A percentile compares a stretch with the other conserved stretches of the same genome.
These are phyloP conservation scores for Alca torda DNA, from an alignment of 2,797 vertebrate species.

Conservation along the genomic window DNA sequence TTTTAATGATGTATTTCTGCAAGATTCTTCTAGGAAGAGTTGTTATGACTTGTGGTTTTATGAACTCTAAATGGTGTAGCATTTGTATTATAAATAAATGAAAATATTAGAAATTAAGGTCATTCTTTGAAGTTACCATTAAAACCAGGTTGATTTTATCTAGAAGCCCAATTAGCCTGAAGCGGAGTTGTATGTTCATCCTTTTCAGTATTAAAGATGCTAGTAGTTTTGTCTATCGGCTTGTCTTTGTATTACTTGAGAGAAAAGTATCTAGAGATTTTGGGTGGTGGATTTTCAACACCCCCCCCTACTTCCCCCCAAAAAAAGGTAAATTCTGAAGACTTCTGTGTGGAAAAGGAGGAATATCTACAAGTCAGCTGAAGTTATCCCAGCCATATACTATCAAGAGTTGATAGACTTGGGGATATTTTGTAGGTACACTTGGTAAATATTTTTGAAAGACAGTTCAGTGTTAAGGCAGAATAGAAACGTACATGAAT, in stretches of 20 bases:
- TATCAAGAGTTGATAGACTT: neutral
- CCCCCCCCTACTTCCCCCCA: neutral
- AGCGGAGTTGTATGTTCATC: neutral
- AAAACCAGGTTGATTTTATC: neutral
- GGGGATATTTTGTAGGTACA: neutral
- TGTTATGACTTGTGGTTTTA: neutral
- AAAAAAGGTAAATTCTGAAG: neutral
- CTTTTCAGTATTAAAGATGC: neutral
- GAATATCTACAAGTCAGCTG: neutral
- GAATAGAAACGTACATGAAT: neutral
- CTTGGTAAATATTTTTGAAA: neutral
- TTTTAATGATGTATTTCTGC: neutral
- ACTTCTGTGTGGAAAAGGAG: neutral
- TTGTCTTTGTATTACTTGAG: neutral
- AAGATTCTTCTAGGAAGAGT: neutral
- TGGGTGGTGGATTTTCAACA: neutral
- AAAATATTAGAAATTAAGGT: neutral
- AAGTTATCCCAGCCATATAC: neutral
- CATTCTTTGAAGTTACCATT: neutral
- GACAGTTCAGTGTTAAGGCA: neutral
- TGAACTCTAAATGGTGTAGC: neutral
- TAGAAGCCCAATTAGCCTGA: neutral
- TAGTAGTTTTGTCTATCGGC: neutral
- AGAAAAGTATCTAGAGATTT: neutral
- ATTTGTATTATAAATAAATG: neutral